Percentiles rank a stretch among this genome's conserved stretches.
These are phyloP conservation scores for Furnarius figulus DNA, from an alignment of 2,113 vertebrate species.

Conservation along the genomic window DNA sequence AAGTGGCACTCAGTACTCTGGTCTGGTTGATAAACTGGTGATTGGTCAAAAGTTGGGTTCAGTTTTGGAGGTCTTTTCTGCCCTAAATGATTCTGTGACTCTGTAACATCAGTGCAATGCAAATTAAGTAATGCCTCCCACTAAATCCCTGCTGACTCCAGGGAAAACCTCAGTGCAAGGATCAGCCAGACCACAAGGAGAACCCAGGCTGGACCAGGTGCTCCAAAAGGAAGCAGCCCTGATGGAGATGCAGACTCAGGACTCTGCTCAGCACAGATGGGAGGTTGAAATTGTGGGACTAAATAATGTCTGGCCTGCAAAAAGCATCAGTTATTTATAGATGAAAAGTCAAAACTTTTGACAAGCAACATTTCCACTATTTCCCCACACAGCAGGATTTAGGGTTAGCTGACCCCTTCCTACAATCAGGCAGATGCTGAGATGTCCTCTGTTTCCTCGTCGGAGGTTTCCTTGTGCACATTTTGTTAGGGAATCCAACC, in stretches of 20 bases:
- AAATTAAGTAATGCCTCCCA: accelerated
- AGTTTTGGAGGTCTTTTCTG: neutral
- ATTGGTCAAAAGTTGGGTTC: accelerated
- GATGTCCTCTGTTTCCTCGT: neutral
- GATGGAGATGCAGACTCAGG: accelerated
- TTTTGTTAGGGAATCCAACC: neutral
- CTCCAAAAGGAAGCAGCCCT: neutral
- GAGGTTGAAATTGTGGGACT: neutral
- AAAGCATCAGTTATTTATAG: neutral
- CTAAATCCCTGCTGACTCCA: neutral
- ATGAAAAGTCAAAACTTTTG: neutral
- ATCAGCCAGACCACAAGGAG: neutral
- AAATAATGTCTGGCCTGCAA: neutral
- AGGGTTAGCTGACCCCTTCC: neutral
- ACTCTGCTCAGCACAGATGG: neutral
- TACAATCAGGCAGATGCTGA: neutral
- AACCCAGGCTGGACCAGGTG: accelerated
- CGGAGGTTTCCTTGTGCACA: neutral
- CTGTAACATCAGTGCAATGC: neutral
- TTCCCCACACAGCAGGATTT: neutral
- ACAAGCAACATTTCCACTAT: neutral
- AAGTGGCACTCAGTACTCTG: neutral
- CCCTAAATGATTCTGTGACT: accelerated
- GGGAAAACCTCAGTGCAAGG: neutral
- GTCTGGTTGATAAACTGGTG: too few relatives aligned